Percentiles rank a stretch among this genome's conserved stretches.
phyloP scores from a whole-genome alignment of 2,797 vertebrate genomes.

The Caiman crocodilus region DNA sequence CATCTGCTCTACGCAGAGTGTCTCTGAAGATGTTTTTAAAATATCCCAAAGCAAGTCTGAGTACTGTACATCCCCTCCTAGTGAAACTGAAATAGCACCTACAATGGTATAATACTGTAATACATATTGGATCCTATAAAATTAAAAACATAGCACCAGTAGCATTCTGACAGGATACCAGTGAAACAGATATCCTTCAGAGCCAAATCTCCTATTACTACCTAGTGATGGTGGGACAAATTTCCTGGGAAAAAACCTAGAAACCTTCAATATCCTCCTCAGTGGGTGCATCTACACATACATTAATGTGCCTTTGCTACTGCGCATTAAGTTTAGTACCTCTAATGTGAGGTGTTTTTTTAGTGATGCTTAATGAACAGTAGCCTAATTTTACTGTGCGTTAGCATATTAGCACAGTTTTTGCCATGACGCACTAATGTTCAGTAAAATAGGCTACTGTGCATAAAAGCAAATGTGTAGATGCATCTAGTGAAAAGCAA shows the following conservation, averaged over 20 bases:
- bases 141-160: background rate
- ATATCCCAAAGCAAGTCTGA: background rate
- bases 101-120: background rate
- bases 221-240: background rate
- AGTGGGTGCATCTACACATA: no score
- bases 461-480: no score
- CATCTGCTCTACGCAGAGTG: background rate
- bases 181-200: conserved; percentile 28
- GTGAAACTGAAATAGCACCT: background rate
- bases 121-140: background rate
- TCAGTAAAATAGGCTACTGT: no score
- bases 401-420: no score
- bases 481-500: background rate
- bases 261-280: background rate
- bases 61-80: background rate
- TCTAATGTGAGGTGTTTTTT: no score
- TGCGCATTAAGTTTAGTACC: no score
- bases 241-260: background rate
- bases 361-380: no score
- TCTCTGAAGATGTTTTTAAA: background rate
- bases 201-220: background rate
- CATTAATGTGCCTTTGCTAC: no score
- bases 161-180: background rate
- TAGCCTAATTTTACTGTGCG: no score
- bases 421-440: no score